phyloP scores from a whole-genome alignment of 2,797 vertebrate genomes.

The Arnoldichthys spilopterus region DNA sequence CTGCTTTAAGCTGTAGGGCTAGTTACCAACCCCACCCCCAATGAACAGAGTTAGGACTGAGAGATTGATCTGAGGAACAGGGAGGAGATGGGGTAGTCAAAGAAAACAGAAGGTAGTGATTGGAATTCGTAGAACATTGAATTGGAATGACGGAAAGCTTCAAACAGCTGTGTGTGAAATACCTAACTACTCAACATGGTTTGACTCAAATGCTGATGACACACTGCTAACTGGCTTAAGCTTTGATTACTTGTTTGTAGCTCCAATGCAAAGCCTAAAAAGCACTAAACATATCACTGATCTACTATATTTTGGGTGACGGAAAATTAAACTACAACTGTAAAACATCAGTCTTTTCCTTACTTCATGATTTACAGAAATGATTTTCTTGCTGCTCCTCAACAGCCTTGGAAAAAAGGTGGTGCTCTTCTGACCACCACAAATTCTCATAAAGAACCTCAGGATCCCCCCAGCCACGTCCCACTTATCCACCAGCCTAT shows the following conservation, averaged over 20 bases:
- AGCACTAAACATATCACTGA: no score
- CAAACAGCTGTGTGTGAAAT: neutral
- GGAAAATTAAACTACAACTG: neutral
- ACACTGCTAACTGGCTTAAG: neutral
- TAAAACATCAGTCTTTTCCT: neutral
- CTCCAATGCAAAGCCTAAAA: neutral
- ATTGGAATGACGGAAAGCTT: no score
- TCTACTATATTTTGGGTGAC: neutral
- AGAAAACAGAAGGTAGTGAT: no score
- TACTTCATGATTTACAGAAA: neutral
- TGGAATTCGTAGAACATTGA: no score
- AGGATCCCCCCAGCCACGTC: neutral
- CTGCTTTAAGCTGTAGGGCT: neutral
- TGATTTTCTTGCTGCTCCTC: neutral
- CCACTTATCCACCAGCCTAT: constrained; percentile 28
- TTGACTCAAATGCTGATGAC: no score
- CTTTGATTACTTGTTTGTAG: neutral
- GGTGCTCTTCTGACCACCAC: neutral
- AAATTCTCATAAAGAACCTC: constrained; percentile 2
- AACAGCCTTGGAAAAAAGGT: neutral
- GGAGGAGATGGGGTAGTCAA: no score
- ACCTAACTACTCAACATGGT: no score
- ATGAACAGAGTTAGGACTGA: no score
- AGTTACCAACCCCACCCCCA: no score
- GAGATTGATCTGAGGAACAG: no score